These are phyloP conservation scores for Caranx ignobilis DNA, from an alignment of 2,113 vertebrate species.

Conservation along the genomic window DNA sequence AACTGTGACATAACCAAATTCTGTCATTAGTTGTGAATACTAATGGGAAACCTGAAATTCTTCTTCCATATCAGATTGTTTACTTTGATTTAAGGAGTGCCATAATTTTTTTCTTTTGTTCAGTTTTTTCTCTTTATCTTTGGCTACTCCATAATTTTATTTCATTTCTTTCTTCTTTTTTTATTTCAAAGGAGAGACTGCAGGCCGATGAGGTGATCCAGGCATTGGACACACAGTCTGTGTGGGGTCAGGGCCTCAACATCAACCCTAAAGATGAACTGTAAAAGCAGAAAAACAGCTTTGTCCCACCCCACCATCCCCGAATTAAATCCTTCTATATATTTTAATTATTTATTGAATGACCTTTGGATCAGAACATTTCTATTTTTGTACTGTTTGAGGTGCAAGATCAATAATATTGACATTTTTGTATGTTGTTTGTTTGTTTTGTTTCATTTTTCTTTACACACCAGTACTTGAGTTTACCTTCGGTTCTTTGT, in stretches of 20 bases:
- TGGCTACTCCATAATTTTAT: background rate
- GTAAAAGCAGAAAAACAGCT: slow-evolving; percentile 72
- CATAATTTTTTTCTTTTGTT: background rate
- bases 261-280: slow-evolving; percentile 97
- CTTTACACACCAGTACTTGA: slow-evolving; percentile 59
- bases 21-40: background rate
- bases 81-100: background rate
- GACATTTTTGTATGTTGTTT: slow-evolving; percentile 10
- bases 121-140: background rate
- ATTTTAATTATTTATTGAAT: slow-evolving; percentile 93
- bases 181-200: slow-evolving; percentile 89
- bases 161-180: background rate
- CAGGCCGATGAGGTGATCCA: slow-evolving; percentile 95
- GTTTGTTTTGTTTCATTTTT: slow-evolving; percentile 23
- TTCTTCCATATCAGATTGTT: too few species aligned
- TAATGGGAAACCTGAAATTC: background rate
- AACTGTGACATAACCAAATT: background rate
- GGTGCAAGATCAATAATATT: slow-evolving; percentile 77
- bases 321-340: slow-evolving; percentile 40
- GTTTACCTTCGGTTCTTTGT: slow-evolving; percentile 41
- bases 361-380: slow-evolving; percentile 88
- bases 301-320: slow-evolving; percentile 1
- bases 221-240: slow-evolving; percentile 85
- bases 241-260: slow-evolving; percentile 77
- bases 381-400: slow-evolving; percentile 95